Percentiles rank a stretch among this genome's conserved stretches.
Evolutionary conservation across 2,113 vertebrate species (phyloP).

Genomic region (Oncorhynchus tshawytscha): DNA sequence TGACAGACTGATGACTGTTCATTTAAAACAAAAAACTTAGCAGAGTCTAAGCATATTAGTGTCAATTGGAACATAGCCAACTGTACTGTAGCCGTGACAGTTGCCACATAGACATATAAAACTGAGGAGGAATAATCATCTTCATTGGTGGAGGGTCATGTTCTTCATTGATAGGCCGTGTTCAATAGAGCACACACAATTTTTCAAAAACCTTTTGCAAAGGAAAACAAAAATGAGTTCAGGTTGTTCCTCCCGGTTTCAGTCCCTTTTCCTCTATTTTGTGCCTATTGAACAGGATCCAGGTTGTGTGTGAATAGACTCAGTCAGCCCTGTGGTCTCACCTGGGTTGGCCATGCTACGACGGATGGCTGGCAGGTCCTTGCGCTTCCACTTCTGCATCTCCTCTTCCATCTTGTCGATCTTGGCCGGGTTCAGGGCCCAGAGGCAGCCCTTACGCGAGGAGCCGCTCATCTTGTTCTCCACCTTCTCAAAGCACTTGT

Average conservation of each 20-base stretch:
- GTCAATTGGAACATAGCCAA: no score
- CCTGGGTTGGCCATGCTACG: constrained; percentile 98
- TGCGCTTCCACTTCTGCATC: constrained; percentile 98
- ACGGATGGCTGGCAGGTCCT: constrained; percentile 93
- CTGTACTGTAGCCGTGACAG: no score
- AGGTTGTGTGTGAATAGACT: background rate
- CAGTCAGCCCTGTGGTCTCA: constrained; percentile 47
- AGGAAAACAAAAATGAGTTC: background rate
- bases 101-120: no score
- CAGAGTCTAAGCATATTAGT: no score
- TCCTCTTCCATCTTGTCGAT: constrained; percentile 99
- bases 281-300: background rate
- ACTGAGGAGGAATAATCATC: no score
- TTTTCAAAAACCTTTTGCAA: no score
- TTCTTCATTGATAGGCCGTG: no score
- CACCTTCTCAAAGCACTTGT: constrained; percentile 98
- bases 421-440: constrained; percentile 96
- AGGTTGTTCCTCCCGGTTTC: no score
- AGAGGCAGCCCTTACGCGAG: constrained; percentile 94
- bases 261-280: background rate
- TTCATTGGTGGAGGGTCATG: no score
- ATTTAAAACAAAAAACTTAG: no score
- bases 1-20: no score
- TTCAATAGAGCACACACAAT: no score
- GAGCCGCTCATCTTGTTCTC: constrained; percentile 92